phyloP scores from a whole-genome alignment of 1,140 invertebrate species.

The Nilaparvata lugens region DNA sequence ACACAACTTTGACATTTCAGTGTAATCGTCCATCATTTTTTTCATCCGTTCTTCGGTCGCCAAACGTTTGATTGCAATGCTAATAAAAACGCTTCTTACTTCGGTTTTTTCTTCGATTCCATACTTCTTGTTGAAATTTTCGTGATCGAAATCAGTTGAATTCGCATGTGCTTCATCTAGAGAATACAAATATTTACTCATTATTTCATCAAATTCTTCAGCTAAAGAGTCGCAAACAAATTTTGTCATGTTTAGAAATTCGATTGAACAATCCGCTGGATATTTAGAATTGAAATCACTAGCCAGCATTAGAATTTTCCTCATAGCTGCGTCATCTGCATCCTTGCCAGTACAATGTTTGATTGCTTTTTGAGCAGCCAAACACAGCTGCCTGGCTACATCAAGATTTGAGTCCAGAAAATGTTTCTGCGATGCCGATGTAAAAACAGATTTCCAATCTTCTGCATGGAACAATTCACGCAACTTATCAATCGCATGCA shows the following conservation, averaged over 20 bases:
- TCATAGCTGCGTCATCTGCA: background rate
- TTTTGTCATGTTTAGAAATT: slow-evolving; percentile 9
- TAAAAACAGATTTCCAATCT: slow-evolving; percentile 6
- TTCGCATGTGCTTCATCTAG: background rate
- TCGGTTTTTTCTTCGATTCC: background rate
- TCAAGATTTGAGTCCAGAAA: slow-evolving; percentile 2
- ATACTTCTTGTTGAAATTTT: slow-evolving; percentile 7
- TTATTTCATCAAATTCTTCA: slow-evolving; percentile 6
- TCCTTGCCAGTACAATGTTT: background rate
- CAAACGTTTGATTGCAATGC: slow-evolving; percentile 6
- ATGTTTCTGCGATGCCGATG: background rate
- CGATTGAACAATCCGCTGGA: background rate
- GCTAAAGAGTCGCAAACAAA: slow-evolving; percentile 11
- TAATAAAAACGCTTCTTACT: slow-evolving; percentile 1
- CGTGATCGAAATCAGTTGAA: background rate
- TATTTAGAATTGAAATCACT: slow-evolving; percentile 4
- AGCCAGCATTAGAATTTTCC: background rate
- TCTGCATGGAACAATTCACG: background rate
- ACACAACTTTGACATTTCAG: background rate
- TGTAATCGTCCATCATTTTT: background rate
- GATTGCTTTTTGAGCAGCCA: background rate
- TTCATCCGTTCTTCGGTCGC: background rate
- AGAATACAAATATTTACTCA: slow-evolving; percentile 5
- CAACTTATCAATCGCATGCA: slow-evolving; percentile 7
- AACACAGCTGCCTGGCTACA: slow-evolving; percentile 6